Percentiles rank a stretch among this genome's conserved stretches.
Conservation (phyloP, 2,888 invertebrate genomes). For the Cacoxenus indagator region DNA sequence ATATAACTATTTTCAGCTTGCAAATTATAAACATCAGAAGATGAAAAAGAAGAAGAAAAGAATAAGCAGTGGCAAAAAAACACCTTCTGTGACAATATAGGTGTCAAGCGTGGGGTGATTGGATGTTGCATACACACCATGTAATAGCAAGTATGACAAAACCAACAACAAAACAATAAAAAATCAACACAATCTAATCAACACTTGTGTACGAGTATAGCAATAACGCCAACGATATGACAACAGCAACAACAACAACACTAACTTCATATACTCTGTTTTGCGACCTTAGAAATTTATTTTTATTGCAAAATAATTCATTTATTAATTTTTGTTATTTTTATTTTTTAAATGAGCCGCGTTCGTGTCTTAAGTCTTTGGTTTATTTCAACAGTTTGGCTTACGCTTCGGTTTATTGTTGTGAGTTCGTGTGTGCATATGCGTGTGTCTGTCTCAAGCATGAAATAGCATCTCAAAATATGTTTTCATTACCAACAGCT, state of each 20-base stretch:
- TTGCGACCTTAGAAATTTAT: conserved; percentile 46
- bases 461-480: conserved; percentile 56
- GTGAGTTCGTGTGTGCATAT: conserved; percentile 53
- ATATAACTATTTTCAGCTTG: too few species aligned
- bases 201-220: neutral
- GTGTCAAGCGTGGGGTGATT: conserved; percentile 2
- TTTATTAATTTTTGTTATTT: conserved; percentile 21
- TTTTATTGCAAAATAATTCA: too few species aligned
- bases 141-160: conserved; percentile 30
- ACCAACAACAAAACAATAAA: conserved; percentile 47
- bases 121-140: conserved; percentile 2
- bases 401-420: conserved; percentile 16
- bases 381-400: conserved; percentile 18
- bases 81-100: neutral
- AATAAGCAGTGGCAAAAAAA: neutral
- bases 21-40: too few species aligned
- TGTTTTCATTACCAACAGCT: conserved; percentile 61
- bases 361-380: conserved; percentile 58
- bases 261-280: conserved; percentile 25
- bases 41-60: neutral
- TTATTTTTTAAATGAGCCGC: conserved; percentile 40
- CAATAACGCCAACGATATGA: conserved; percentile 25
- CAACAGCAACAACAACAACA: conserved; percentile 48
- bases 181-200: conserved; percentile 26
- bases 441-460: conserved; percentile 48